phyloP scores from a whole-genome alignment of 2,113 vertebrate genomes.

The Trematomus loennbergii region DNA sequence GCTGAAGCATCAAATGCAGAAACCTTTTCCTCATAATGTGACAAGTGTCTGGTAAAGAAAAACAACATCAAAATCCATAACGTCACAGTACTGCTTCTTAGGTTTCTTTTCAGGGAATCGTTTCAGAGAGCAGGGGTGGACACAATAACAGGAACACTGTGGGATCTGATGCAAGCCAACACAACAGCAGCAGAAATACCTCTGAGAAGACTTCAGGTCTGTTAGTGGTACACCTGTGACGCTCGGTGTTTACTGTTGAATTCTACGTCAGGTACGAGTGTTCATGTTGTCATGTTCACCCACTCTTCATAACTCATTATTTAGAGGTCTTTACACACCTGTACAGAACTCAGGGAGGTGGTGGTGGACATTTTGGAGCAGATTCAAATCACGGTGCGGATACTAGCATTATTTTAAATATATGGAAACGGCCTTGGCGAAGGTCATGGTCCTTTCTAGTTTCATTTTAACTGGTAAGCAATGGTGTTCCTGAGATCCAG shows the following conservation, averaged over 20 bases:
- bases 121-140: conserved; percentile 28
- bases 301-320: too few relatives aligned
- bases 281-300: background rate
- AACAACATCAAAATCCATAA: conserved; percentile 48
- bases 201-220: background rate
- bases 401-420: too few relatives aligned
- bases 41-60: conserved; percentile 47
- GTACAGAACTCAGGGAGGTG: too few relatives aligned
- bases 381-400: too few relatives aligned
- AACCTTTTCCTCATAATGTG: conserved; percentile 34
- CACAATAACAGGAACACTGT: conserved; percentile 22
- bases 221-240: background rate
- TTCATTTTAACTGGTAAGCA: too few relatives aligned
- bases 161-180: background rate
- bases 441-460: too few relatives aligned
- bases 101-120: conserved; percentile 45
- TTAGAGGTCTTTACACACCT: too few relatives aligned
- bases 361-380: too few relatives aligned
- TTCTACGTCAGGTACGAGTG: background rate
- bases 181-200: background rate
- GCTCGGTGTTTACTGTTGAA: background rate
- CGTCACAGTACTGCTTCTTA: conserved; percentile 38
- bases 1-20: conserved; percentile 42
- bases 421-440: too few relatives aligned
- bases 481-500: too few relatives aligned